Percentiles rank a stretch among this genome's conserved stretches.
These are phyloP conservation scores for Drosophila equinoxialis DNA, from an alignment of 1,140 invertebrate species.

Conservation along the genomic window DNA sequence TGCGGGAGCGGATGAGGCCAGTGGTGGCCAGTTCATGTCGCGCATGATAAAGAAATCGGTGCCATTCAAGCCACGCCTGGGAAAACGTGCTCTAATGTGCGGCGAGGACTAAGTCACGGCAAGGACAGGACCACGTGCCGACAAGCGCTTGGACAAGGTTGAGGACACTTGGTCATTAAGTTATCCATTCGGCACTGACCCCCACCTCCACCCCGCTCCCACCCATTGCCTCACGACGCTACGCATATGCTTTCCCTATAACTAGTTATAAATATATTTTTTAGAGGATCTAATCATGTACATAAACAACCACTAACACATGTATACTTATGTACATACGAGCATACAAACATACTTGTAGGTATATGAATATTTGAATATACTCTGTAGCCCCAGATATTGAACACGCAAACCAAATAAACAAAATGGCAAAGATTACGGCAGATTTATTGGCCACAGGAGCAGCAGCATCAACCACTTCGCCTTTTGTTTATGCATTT, in stretches of 20 bases:
- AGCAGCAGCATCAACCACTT: too few relatives aligned
- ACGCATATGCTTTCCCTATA: slow-evolving; percentile 41
- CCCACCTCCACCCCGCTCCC: slow-evolving; percentile 22
- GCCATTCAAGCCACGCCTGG: slow-evolving; percentile 79
- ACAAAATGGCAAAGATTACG: slow-evolving; percentile 6
- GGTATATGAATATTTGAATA: background rate
- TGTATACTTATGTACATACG: background rate
- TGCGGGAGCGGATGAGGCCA: slow-evolving; percentile 48
- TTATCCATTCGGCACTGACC: background rate
- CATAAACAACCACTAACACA: slow-evolving; percentile 34
- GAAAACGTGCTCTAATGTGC: slow-evolving; percentile 80
- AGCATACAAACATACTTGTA: background rate
- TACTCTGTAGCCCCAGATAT: slow-evolving; percentile 4
- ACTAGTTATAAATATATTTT: slow-evolving; percentile 32
- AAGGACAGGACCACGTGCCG: slow-evolving; percentile 44
- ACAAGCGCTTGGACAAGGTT: slow-evolving; percentile 49
- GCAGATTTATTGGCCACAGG: background rate
- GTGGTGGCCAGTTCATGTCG: slow-evolving; percentile 73
- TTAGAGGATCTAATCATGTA: slow-evolving; percentile 52
- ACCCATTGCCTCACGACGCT: slow-evolving; percentile 30
- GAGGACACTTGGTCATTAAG: slow-evolving; percentile 44
- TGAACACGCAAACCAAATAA: slow-evolving; percentile 10
- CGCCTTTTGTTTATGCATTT: background rate
- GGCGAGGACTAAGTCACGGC: slow-evolving; percentile 70
- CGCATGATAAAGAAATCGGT: slow-evolving; percentile 80